Evolutionary conservation across 2,888 invertebrate species (phyloP), one percentile per base, ranked within the genome.

Genomic region (Drosophila falleni): DNA sequence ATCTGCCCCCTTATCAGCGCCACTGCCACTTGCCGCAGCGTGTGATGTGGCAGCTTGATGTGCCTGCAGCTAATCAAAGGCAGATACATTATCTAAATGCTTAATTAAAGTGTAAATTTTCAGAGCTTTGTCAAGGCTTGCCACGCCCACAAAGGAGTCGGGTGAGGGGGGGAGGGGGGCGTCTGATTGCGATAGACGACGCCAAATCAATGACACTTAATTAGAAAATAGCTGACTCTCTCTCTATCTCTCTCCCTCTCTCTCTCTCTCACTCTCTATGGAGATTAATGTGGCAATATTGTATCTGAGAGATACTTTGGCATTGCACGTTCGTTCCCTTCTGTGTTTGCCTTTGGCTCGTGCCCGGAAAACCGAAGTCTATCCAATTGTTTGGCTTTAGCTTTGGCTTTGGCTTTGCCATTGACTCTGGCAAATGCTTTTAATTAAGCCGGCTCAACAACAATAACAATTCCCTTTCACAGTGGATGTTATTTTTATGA

Each of bases 141-240:
- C 59, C 65, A 79, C 61, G 68, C 64, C 77, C 61, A 49, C 50
- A 16, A 46, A 15, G 19, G n/a, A n/a, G n/a, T n/a, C n/a, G n/a
- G n/a, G n/a, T n/a, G n/a, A n/a, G n/a, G n/a, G n/a, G n/a, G 8
- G 13, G 33, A 6, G 26, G 16, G 41, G 50, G 35, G 10, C 39
- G 41, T 37, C 56, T 46, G 56, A 56, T 42, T 56, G 56, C 46
- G 46, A 47, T 8, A 47, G 69, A 55, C 55, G 63, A 66, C 68
- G 74, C 69, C 74, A 68, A 81, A 88, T 87, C 86, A 86, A 87
- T 89, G 89, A 80, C 88, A 89, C 86, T 89, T 86, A 86, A 86
- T 86, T 86, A 78, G 86, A 89, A 86, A 82, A 82, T 74, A 80
- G 80, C 80, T 68, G 63, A 49, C 53, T 60, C 11, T 33, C 3